These are phyloP conservation scores for Rachycentron canadum DNA, from an alignment of 2,797 vertebrate genomes.

Conservation along the genomic window DNA sequence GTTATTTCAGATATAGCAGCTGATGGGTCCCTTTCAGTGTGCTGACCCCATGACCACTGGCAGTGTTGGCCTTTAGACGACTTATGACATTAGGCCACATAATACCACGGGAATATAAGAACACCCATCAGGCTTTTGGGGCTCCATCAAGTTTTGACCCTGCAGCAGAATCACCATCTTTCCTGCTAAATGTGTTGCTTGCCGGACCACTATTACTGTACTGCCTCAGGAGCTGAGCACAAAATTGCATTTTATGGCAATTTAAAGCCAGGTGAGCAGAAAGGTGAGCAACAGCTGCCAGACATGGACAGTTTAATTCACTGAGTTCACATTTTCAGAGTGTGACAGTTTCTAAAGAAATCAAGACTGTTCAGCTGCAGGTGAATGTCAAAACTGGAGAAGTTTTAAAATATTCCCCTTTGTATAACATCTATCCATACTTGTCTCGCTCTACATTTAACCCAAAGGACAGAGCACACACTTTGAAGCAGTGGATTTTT, in stretches of 20 bases:
- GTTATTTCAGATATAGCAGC: constrained; percentile 63
- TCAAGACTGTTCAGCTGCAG: constrained; percentile 23
- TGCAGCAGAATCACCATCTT: constrained; percentile 49
- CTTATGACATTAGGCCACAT: constrained; percentile 59
- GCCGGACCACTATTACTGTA: constrained; percentile 41
- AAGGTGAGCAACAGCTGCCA: constrained; percentile 54
- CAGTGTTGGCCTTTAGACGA: constrained; percentile 43
- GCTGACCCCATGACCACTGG: constrained; percentile 45
- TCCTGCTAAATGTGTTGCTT: constrained; percentile 52
- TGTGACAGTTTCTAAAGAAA: constrained; percentile 46
- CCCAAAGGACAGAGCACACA: not conserved
- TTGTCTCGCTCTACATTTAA: constrained; percentile 2
- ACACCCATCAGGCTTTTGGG: constrained; percentile 47
- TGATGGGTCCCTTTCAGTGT: constrained; percentile 42
- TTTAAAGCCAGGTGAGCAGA: constrained; percentile 56
- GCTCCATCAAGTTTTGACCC: constrained; percentile 36
- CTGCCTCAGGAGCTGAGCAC: constrained; percentile 48
- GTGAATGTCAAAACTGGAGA: constrained; percentile 16
- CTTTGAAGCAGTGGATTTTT: not conserved
- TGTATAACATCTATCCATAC: not conserved
- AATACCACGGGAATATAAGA: constrained; percentile 43
- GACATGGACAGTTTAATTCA: constrained; percentile 39
- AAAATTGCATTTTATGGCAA: constrained; percentile 69
- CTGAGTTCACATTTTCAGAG: constrained; percentile 31
- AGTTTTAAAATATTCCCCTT: constrained; percentile 7